These are phyloP conservation scores for Acanthaster planci DNA, from an alignment of 35 echinoderm and acorn worm species.

Conservation along the genomic window DNA sequence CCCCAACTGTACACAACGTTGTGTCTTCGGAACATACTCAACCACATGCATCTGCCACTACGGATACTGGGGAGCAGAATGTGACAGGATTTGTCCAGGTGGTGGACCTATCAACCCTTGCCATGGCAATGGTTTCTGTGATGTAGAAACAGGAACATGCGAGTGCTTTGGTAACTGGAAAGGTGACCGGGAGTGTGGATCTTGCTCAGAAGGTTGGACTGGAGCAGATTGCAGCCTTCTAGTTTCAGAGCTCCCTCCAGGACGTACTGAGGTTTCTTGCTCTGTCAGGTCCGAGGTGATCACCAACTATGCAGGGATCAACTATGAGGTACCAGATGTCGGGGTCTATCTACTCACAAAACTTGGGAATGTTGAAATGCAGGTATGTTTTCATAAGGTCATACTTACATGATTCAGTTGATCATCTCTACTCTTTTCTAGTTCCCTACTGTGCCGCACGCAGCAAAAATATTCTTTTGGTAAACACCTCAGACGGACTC, in stretches of 20 bases:
- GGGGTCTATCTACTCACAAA: slow-evolving; percentile 50
- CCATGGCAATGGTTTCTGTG: slow-evolving; percentile 63
- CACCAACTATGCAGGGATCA: slow-evolving; percentile 52
- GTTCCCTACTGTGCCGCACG: no score
- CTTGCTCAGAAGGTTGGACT: slow-evolving; percentile 65
- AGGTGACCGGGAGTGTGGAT: slow-evolving; percentile 58
- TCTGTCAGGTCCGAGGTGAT: slow-evolving; percentile 35
- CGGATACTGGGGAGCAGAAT: slow-evolving; percentile 74
- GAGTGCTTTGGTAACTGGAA: slow-evolving; percentile 59
- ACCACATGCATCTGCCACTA: slow-evolving; percentile 50
- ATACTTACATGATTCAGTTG: no score
- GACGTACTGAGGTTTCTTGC: slow-evolving; percentile 42
- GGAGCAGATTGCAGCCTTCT: slow-evolving; percentile 61
- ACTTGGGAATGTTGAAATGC: slow-evolving; percentile 59
- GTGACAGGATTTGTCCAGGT: slow-evolving; percentile 65
- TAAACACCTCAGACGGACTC: no score
- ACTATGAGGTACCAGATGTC: slow-evolving; percentile 42
- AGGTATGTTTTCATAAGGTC: slow-evolving; percentile 60
- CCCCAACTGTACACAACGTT: slow-evolving; percentile 46
- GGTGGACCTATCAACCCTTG: slow-evolving; percentile 70
- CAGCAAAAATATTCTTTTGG: no score
- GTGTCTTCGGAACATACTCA: slow-evolving; percentile 60
- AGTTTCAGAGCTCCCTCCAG: slow-evolving; percentile 31
- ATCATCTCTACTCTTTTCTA: no score
- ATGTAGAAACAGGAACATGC: slow-evolving; percentile 57